Evolutionary conservation across 2,113 vertebrate genomes (phyloP).

Genomic region (Microcebus griseorufus): DNA sequence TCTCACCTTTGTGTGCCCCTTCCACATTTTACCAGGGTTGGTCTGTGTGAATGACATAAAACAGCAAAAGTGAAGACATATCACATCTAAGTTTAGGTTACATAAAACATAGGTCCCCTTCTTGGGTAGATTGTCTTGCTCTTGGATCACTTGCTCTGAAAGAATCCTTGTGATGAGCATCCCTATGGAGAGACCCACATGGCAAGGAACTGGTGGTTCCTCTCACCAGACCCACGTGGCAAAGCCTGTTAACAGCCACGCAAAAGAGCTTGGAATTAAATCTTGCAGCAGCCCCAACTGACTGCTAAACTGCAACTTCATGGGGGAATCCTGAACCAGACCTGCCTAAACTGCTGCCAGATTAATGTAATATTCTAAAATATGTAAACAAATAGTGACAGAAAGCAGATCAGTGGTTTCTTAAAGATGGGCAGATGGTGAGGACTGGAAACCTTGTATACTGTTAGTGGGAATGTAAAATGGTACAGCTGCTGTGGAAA

Average conservation of each 20-base stretch:
- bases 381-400: not conserved
- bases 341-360: not conserved
- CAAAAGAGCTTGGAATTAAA: not conserved
- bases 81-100: not conserved
- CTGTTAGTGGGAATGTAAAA: not conserved
- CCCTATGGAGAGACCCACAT: not conserved
- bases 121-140: not conserved
- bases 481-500: not conserved
- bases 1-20: not conserved
- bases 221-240: not conserved
- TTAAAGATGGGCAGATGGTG: not conserved
- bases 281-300: not conserved
- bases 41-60: not conserved
- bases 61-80: not conserved
- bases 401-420: not conserved
- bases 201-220: not conserved
- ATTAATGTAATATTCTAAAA: not conserved
- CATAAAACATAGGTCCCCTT: not conserved
- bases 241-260: not conserved
- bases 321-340: not conserved
- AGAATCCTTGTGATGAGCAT: not conserved
- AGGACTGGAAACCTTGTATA: not conserved
- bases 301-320: not conserved
- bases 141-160: not conserved
- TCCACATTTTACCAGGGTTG: not conserved